Base-by-base conservation (phyloP, 2,113 vertebrate genomes). In the Psephotus haematonotus region DNA sequence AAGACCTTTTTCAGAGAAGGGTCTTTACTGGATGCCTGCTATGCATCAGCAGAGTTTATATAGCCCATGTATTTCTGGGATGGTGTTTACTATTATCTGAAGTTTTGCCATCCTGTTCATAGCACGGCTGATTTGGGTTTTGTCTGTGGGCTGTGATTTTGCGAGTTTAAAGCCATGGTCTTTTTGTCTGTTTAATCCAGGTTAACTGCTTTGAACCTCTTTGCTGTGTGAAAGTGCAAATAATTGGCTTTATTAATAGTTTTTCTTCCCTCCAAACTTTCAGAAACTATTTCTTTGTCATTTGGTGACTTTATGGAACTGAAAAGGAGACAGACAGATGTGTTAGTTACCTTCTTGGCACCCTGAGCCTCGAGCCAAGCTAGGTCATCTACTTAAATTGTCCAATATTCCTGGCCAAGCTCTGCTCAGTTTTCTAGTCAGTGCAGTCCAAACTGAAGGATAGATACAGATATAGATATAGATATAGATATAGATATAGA, bases 111-210 rank as follows among this genome's bases (percentile, higher is more conserved):
- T 92, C 69, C 93, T 29, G 5, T 65, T 96, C 96, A 70, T 90
- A 90, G 83, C 55, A 86, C 4, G 44, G 71, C 62, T 93, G 80
- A 93, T 84, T 81, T 78, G 90, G 93, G 86, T 96, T 96, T 96
- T 76, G n/a, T 60, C 70, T 10, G 15, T 82, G 47, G 53, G 28
- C 39, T 94, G 67, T 94, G 75, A 69, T 95, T 94, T 88, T 86
- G 63, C 80, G 84, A 95, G 41, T 80, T 97, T 82, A 93, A 96
- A 83, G 68, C 90, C 91, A 55, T n/a, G 59, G 9, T 63, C 24
- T 20, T 39, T 91, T 71, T 62, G 60, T 41, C 41, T 57, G 18
- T 67, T 93, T 95, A 60, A 80, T 88, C n/a, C 44, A 91, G 55
- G 20, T 41, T 88, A 75, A 20, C 23, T 89, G 64, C 81, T 96